Conservation (phyloP, 2,113 vertebrate genomes). For the Ammodramus savannarum region DNA sequence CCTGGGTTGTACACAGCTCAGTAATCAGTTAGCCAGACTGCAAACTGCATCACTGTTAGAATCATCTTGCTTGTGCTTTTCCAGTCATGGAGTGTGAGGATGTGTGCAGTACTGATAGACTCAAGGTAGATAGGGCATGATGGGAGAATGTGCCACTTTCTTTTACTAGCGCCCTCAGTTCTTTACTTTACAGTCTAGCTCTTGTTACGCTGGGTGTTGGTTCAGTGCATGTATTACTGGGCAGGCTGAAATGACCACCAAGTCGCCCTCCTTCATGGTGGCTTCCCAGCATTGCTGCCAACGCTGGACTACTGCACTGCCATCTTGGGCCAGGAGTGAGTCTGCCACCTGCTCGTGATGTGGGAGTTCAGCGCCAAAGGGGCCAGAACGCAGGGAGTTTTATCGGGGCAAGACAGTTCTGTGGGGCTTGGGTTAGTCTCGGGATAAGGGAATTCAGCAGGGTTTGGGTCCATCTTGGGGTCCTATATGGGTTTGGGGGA, state of each 20-base stretch:
- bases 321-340: background rate
- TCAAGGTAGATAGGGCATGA: accelerated
- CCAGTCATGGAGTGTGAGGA: background rate
- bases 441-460: accelerated
- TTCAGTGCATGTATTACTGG: background rate
- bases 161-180: background rate
- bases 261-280: background rate
- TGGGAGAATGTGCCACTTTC: background rate
- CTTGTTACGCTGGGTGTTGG: background rate
- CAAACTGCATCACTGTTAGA: background rate
- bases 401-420: background rate
- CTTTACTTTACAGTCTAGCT: background rate
- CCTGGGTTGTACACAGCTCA: background rate
- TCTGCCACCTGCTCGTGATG: accelerated
- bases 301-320: accelerated
- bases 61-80: background rate
- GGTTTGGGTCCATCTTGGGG: background rate
- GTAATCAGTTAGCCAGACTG: background rate
- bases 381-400: no score
- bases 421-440: background rate
- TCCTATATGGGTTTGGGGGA: background rate
- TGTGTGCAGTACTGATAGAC: background rate
- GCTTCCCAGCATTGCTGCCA: background rate
- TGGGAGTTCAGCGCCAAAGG: accelerated
- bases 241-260: background rate